phyloP scores from a whole-genome alignment of 2,888 invertebrate species.

The Bruchidius siliquastri region DNA sequence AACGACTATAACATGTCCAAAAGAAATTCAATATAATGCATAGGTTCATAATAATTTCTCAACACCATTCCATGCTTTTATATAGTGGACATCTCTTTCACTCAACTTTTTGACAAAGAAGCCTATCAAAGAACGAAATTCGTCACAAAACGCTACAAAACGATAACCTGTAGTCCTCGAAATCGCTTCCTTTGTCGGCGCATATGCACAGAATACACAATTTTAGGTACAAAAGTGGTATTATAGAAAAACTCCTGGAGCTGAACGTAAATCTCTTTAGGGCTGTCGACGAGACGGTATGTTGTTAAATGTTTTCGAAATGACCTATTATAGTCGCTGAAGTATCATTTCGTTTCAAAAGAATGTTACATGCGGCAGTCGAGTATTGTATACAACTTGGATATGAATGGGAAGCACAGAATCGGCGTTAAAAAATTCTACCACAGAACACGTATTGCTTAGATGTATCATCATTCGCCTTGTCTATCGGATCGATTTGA shows the following conservation, averaged over 20 bases:
- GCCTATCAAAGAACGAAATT: not conserved
- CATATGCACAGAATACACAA: conserved; percentile 22
- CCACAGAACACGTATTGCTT: not conserved
- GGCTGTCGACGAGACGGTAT: conserved; percentile 32
- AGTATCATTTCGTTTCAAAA: conserved; percentile 34
- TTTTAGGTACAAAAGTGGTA: conserved; percentile 30
- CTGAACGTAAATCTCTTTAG: conserved; percentile 31
- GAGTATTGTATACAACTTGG: not conserved
- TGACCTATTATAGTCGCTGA: conserved; percentile 32
- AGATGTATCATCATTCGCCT: too few relatives aligned
- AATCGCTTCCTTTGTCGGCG: not conserved
- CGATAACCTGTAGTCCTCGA: not conserved
- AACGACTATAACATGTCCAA: not conserved
- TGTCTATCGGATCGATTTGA: too few relatives aligned
- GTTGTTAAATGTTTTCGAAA: conserved; percentile 33
- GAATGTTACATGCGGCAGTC: conserved; percentile 13
- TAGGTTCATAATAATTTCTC: not conserved
- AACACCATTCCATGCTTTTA: not conserved
- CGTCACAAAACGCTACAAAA: not conserved
- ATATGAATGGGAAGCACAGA: not conserved
- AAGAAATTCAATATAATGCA: not conserved
- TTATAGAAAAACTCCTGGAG: conserved; percentile 29
- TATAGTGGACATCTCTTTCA: not conserved
- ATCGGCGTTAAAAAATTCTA: not conserved
- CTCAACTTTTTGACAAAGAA: not conserved